Conservation (phyloP, 2,113 vertebrate genomes). For the Callipepla squamata region DNA sequence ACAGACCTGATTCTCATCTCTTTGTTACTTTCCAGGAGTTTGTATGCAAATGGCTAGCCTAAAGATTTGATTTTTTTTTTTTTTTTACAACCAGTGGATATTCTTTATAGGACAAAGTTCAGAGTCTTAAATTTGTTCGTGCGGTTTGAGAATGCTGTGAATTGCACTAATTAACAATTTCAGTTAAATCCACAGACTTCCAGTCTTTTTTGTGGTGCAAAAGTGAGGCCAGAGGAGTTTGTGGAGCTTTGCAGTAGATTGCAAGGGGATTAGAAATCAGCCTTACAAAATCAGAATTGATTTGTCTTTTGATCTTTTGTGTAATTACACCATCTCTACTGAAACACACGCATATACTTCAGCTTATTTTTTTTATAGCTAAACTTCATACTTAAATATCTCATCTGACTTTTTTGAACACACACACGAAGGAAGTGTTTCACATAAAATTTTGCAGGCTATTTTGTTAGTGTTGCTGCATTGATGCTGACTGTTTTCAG, state of each 20-base stretch:
- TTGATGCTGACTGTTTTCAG: not conserved
- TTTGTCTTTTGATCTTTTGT: not conserved
- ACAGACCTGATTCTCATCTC: not conserved
- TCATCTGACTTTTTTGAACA: not conserved
- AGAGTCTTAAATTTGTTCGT: not conserved
- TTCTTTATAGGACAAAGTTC: not conserved
- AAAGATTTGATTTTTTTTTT: accelerated
- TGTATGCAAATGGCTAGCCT: not conserved
- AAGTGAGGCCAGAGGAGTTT: not conserved
- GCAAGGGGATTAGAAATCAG: not conserved
- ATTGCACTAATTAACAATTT: not conserved
- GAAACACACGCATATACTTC: accelerated
- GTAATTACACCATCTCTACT: not conserved
- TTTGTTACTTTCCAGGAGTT: not conserved
- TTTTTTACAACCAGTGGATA: not conserved
- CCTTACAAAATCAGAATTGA: not conserved
- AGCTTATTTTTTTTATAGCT: not conserved
- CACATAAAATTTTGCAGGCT: not conserved
- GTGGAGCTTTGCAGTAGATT: not conserved
- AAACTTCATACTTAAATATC: not conserved
- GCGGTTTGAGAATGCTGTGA: not conserved
- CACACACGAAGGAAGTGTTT: not conserved
- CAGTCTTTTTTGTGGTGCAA: not conserved
- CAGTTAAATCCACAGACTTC: not conserved
- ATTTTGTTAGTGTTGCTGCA: not conserved